phyloP scores from a whole-genome alignment of 2,797 vertebrate species.

The Sebastes flavidus region DNA sequence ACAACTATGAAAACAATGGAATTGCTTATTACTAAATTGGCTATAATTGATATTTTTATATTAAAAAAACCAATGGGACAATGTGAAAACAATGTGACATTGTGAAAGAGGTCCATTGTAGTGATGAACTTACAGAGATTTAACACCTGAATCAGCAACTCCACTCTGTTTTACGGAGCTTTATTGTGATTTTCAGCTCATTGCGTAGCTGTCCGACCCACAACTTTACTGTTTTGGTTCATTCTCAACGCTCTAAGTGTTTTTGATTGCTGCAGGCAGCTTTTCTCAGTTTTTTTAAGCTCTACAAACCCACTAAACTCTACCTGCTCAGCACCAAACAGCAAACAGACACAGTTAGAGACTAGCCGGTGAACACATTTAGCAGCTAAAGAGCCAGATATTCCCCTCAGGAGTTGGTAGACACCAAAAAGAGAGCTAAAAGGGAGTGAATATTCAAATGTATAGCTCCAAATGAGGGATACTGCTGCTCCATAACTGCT shows the following conservation, averaged over 20 bases:
- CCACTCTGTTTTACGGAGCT: not conserved
- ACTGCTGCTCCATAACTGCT: not conserved
- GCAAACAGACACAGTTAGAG: too few relatives aligned
- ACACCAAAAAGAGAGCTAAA: not conserved
- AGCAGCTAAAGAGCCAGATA: not conserved
- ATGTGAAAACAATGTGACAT: not conserved
- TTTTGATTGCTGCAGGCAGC: too few relatives aligned
- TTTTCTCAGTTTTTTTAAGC: not conserved
- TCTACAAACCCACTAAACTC: not conserved
- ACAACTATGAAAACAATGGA: not conserved
- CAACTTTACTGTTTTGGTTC: not conserved
- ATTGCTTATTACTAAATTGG: not conserved
- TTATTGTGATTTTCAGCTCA: not conserved
- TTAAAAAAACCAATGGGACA: not conserved
- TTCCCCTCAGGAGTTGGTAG: not conserved
- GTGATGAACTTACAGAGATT: not conserved
- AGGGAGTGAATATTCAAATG: not conserved
- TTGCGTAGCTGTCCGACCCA: not conserved
- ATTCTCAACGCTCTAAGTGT: too few relatives aligned
- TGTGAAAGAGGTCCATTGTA: not conserved
- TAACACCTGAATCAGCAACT: not conserved
- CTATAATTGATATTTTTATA: not conserved
- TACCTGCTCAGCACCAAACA: not conserved
- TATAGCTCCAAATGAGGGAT: not conserved
- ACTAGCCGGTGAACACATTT: not conserved